phyloP scores from a whole-genome alignment of 2,888 invertebrate species.

The Drosophila pegasa region DNA sequence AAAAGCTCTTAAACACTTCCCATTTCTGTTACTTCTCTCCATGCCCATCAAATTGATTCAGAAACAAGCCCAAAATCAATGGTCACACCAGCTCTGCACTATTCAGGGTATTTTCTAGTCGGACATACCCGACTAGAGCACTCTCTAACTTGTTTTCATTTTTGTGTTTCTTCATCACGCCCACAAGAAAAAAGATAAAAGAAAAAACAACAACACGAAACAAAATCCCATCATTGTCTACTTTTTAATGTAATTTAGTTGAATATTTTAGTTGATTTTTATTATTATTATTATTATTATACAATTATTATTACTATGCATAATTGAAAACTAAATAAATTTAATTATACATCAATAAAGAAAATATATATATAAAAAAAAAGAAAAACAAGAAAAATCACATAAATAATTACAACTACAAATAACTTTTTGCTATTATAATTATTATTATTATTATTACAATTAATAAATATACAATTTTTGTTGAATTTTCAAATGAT shows the following conservation, averaged over 20 bases:
- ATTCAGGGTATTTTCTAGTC: constrained; percentile 1
- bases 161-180: constrained; percentile 41
- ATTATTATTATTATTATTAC: constrained; percentile 62
- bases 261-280: constrained; percentile 85
- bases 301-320: constrained; percentile 30
- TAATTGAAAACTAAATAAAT: constrained; percentile 69
- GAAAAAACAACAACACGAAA: not conserved
- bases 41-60: not conserved
- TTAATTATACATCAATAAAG: constrained; percentile 68
- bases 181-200: constrained; percentile 12
- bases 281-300: constrained; percentile 77
- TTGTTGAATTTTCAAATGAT: constrained; percentile 84
- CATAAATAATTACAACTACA: constrained; percentile 57
- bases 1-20: too few relatives aligned
- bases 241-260: constrained; percentile 84
- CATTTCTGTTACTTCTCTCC: not conserved
- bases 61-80: not conserved
- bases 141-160: constrained; percentile 21
- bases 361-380: constrained; percentile 24
- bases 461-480: constrained; percentile 79
- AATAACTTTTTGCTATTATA: constrained; percentile 73
- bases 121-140: not conserved
- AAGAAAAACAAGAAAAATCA: constrained; percentile 40
- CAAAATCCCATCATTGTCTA: constrained; percentile 68
- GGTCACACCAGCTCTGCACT: not conserved